Base-by-base conservation (phyloP, 1,140 invertebrate genomes). In the Phocides pigmalion region DNA sequence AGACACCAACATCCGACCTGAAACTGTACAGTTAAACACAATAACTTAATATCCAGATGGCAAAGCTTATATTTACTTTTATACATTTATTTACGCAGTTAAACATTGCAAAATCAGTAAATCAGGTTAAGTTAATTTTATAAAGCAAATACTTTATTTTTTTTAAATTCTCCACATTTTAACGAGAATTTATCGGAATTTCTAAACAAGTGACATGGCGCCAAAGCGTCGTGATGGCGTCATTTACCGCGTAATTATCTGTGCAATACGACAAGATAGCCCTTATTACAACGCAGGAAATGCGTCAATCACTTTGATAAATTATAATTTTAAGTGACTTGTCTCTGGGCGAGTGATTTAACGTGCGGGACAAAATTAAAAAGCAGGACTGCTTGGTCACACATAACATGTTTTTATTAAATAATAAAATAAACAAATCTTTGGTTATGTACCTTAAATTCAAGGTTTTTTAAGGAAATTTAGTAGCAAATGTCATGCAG, bases 191-290 rank as follows among this genome's bases (percentile, higher is more conserved):
- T 50, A 28, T 49, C 8, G 15, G 41, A 46, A 46, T 58, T 58
- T 58, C 54, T 58, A 58, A 58, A 46, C 54, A 32, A 46, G 54
- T 46, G 54, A 59, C 41, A 59, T 46, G 54, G 54, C 54, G 54
- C 54, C 54, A 59, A 46, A 59, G 54, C 54, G 54, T 59, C 41
- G 54, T 46, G 41, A 59, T 46, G 41, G 42, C 42, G 54, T 32
- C 41, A 58, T 58, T 58, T 58, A 14, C 41, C 22, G 25, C 25
- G 22, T 46, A 58, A 58, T 58, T 58, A 58, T 44, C 42, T 46
- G 28, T 59, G 56, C 15, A 59, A 35, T 19, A 47, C 15, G 42
- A 59, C 42, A 47, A 15, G 22, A 19, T 16, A 51, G 25, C 28
- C 15, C 28, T 51, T 51, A 35, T 35, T 51, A 9, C 28, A 35